Evolutionary conservation across 2,888 invertebrate genomes (phyloP), one percentile per base, ranked within the genome.

Genomic region (Acanthosepion pharaonis): DNA sequence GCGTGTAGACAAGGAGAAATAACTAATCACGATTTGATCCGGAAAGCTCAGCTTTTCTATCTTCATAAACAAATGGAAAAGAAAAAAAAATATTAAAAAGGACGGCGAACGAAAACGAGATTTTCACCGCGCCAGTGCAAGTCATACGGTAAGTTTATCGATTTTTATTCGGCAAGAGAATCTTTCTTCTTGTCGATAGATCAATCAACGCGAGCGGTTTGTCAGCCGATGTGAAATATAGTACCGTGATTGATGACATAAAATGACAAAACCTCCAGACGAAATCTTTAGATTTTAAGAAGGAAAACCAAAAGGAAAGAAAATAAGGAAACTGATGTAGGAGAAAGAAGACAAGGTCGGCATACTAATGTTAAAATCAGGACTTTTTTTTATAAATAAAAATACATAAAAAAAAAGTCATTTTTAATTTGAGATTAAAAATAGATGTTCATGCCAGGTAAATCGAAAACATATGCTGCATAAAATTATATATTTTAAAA

Each of bases 131-230:
- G 78, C 33, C 78, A 11, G n/a, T 33, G n/a, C 78, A 78, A 78
- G 78, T 78, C 78, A 78, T 11, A 33, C 78, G n/a, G 78, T 78
- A 78, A n/a, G n/a, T 78, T 78, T 78, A 78, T 78, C 78, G 78
- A 78, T 78, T 78, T 78, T 78, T 78, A 15, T 11, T 78, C 78
- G 23, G 15, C 78, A 78, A 78, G 78, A 33, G 78, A 78, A 78
- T n/a, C 78, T 33, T 78, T 33, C 78, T n/a, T 78, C 78, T 78
- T 78, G 78, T 78, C 78, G 78, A 78, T 78, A 78, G 78, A 78
- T 78, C 78, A 78, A 78, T 78, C 78, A 78, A 78, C 78, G 78
- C n/a, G 18, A 78, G 33, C 33, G 78, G 78, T n/a, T 78, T 78
- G 78, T 78, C 78, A 78, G 78, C 23, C n/a, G 33, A 78, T n/a